phyloP scores from a whole-genome alignment of 1,140 invertebrate genomes.

The Diorhabda sublineata region DNA sequence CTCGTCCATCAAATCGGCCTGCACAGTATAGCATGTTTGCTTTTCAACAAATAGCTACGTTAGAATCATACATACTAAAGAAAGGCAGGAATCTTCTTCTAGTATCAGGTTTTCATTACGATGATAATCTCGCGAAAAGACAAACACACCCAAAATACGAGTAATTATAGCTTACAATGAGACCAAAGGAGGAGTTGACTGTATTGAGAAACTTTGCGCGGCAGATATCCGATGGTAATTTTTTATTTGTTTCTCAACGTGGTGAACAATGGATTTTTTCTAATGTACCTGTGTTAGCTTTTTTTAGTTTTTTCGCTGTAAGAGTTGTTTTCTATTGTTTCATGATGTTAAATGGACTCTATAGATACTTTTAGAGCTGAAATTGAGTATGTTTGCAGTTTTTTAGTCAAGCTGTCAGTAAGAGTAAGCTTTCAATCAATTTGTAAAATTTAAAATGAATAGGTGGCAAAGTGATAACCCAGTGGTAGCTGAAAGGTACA shows the following conservation, averaged over 20 bases:
- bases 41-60: slow-evolving; percentile 22
- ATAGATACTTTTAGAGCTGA: too few relatives aligned
- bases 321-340: too few relatives aligned
- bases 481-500: too few relatives aligned
- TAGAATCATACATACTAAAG: slow-evolving; percentile 35
- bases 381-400: too few relatives aligned
- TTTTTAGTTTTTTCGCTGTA: too few relatives aligned
- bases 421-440: too few relatives aligned
- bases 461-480: too few relatives aligned
- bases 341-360: too few relatives aligned
- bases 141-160: slow-evolving; percentile 16
- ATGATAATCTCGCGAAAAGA: slow-evolving; percentile 25
- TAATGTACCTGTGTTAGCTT: too few relatives aligned
- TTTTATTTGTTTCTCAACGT: slow-evolving; percentile 35
- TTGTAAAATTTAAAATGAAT: too few relatives aligned
- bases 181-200: slow-evolving; percentile 23
- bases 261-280: background rate
- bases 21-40: slow-evolving; percentile 22
- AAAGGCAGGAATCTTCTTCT: slow-evolving; percentile 32
- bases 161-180: slow-evolving; percentile 42
- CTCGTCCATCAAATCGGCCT: slow-evolving; percentile 10
- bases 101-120: slow-evolving; percentile 34
- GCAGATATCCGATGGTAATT: slow-evolving; percentile 33
- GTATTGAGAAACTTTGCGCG: slow-evolving; percentile 49
- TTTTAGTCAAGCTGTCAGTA: too few relatives aligned